phyloP scores from a whole-genome alignment of 2,888 invertebrate species.

The Stegophylla sp. region DNA sequence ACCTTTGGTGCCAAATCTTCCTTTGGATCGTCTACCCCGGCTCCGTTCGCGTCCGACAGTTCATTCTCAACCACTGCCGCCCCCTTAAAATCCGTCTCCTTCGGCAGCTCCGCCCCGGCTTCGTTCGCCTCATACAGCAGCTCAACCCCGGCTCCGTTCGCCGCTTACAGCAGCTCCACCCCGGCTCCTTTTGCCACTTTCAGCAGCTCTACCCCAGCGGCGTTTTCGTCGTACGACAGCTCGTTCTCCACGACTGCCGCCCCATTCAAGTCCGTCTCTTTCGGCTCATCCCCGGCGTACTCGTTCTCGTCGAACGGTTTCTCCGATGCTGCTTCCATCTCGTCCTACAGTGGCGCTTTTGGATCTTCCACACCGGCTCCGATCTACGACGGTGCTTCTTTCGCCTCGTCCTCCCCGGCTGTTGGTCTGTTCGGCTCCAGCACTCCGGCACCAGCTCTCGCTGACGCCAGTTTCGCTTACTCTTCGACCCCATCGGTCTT shows the following conservation, averaged over 20 bases:
- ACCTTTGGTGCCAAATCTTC: not conserved
- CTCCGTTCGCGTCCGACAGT: conserved; percentile 5
- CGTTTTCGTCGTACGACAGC: not conserved
- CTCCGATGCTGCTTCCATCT: conserved; percentile 11
- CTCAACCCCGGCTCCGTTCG: too few relatives aligned
- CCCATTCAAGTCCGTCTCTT: conserved; percentile 32
- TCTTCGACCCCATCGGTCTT: conserved; percentile 18
- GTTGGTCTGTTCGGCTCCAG: conserved; percentile 25
- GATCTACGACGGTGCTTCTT: conserved; percentile 3
- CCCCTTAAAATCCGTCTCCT: too few relatives aligned
- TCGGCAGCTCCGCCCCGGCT: too few relatives aligned
- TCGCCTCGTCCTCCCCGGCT: conserved; percentile 4
- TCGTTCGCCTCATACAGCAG: too few relatives aligned
- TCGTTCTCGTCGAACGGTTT: not conserved
- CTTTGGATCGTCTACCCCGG: conserved; percentile 8
- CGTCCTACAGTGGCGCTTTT: conserved; percentile 4
- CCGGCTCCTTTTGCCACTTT: too few relatives aligned
- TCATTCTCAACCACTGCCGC: too few relatives aligned
- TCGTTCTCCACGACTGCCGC: conserved; percentile 42
- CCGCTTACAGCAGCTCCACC: too few relatives aligned
- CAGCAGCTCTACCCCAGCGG: conserved; percentile 31
- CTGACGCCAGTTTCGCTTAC: conserved; percentile 57
- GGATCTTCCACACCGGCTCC: conserved; percentile 39
- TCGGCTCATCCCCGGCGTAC: conserved; percentile 28
- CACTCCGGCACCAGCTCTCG: conserved; percentile 26